phyloP scores from a whole-genome alignment of 2,113 vertebrate genomes.

The Saguinus midas region DNA sequence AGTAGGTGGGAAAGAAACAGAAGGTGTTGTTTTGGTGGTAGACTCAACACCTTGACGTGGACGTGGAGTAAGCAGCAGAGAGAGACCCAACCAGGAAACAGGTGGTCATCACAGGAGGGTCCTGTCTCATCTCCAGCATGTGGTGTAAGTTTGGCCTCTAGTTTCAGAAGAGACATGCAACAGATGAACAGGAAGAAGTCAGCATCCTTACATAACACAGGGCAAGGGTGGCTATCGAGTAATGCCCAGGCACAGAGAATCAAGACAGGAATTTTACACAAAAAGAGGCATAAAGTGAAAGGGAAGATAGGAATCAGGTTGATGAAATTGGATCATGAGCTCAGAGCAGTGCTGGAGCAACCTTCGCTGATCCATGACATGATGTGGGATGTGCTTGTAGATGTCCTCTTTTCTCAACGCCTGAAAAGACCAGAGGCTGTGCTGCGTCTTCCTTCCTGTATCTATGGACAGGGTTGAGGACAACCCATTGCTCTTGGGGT shows the following conservation, averaged over 20 bases:
- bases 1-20: rapidly evolving
- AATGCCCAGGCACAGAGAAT: not conserved
- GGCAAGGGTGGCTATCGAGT: not conserved
- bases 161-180: not conserved
- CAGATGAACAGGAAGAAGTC: not conserved
- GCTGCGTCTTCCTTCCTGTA: not conserved
- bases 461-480: too few species aligned
- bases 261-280: rapidly evolving
- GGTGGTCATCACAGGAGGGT: rapidly evolving
- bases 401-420: not conserved
- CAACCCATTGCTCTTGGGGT: not conserved
- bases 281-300: not conserved
- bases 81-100: too few species aligned
- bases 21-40: not conserved
- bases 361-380: rapidly evolving
- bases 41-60: rapidly evolving
- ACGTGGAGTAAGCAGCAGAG: too few species aligned
- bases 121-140: not conserved
- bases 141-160: not conserved
- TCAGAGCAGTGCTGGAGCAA: not conserved
- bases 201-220: not conserved
- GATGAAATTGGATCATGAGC: rapidly evolving
- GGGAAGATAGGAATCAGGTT: not conserved
- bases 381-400: rapidly evolving
- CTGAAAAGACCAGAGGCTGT: not conserved